Evolutionary conservation across 2,888 invertebrate genomes (phyloP).

Genomic region (Calliphora vomitoria): DNA sequence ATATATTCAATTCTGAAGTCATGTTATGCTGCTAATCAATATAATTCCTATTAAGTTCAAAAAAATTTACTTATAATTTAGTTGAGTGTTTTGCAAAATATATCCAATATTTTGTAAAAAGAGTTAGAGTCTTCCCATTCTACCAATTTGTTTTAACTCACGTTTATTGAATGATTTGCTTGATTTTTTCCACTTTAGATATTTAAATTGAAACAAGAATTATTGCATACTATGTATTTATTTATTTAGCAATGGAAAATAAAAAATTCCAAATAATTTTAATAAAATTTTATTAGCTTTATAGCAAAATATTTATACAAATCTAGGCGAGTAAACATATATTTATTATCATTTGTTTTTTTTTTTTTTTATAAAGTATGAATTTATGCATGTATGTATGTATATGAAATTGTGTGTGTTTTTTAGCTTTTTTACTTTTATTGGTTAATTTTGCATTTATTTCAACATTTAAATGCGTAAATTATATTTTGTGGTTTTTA

Average conservation of each 20-base stretch:
- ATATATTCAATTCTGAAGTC: too few species aligned
- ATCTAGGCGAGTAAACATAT: background rate
- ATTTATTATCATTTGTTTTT: constrained; percentile 12
- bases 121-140: too few species aligned
- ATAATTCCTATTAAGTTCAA: too few species aligned
- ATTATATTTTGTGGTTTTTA: constrained; percentile 61
- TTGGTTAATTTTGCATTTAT: constrained; percentile 28
- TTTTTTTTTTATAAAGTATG: background rate
- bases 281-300: constrained; percentile 21
- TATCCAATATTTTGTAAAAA: too few species aligned
- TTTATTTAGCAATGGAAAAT: constrained; percentile 17
- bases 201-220: background rate
- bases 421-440: constrained; percentile 43
- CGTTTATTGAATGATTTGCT: too few species aligned
- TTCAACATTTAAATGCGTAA: constrained; percentile 36
- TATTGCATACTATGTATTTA: background rate
- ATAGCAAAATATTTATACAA: background rate
- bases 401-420: too few species aligned
- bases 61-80: too few species aligned
- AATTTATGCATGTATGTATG: background rate
- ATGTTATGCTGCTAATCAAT: too few species aligned
- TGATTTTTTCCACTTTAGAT: too few species aligned
- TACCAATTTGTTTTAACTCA: too few species aligned
- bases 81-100: too few species aligned
- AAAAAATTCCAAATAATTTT: background rate